These are phyloP conservation scores for Rousettus madagascariensis DNA, from an alignment of 2,797 vertebrate genomes.

Conservation along the genomic window DNA sequence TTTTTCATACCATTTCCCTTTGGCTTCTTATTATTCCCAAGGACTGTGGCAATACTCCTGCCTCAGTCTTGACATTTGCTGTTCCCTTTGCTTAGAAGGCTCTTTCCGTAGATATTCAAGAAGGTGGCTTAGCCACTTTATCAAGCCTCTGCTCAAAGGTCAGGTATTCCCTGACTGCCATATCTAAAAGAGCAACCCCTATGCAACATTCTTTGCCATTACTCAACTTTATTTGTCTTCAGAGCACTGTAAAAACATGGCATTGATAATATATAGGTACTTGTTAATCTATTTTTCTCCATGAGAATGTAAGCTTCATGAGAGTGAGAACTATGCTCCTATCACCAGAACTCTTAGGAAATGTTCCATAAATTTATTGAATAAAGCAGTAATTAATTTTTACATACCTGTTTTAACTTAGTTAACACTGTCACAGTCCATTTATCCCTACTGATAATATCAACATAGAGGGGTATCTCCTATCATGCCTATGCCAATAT, in stretches of 20 bases:
- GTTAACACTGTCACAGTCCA: neutral
- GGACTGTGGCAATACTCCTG: neutral
- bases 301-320: neutral
- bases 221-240: neutral
- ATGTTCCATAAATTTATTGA: neutral
- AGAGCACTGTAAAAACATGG: neutral
- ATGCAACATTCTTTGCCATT: neutral
- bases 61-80: neutral
- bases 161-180: neutral
- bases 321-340: neutral
- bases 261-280: neutral
- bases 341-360: neutral
- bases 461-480: neutral
- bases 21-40: neutral
- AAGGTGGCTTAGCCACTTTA: neutral
- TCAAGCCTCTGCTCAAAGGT: neutral
- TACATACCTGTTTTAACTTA: neutral
- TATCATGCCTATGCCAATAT: neutral
- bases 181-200: neutral
- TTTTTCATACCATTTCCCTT: neutral
- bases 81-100: neutral
- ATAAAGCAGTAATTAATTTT: neutral
- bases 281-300: neutral
- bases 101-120: neutral
- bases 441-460: neutral